Percentiles rank a stretch among this genome's conserved stretches.
phyloP scores from a whole-genome alignment of 2,797 vertebrate species.

The Acipenser oxyrinchus region DNA sequence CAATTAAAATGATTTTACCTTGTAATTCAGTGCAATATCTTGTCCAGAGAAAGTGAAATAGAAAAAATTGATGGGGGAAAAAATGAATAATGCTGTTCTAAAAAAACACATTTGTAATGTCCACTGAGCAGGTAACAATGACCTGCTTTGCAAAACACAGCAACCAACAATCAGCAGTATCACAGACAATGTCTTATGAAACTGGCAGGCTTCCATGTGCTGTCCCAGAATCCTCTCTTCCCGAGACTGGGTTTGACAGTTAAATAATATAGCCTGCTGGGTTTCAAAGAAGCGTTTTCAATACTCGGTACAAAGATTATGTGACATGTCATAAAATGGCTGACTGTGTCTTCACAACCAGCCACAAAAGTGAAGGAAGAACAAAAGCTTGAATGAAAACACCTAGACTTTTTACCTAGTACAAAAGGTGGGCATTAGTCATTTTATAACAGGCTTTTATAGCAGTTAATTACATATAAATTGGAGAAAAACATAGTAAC shows the following conservation, averaged over 20 bases:
- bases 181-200: conserved; percentile 7
- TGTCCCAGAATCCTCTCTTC: conserved; percentile 44
- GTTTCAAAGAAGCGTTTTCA: conserved; percentile 49
- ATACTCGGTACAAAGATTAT: conserved; percentile 42
- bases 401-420: conserved; percentile 63
- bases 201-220: conserved; percentile 38
- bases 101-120: neutral
- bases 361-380: conserved; percentile 60
- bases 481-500: too few species aligned
- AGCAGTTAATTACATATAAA: too few species aligned
- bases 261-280: conserved; percentile 53
- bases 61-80: neutral
- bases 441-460: too few species aligned
- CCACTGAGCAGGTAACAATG: neutral
- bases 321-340: conserved; percentile 55
- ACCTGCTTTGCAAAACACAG: neutral
- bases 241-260: conserved; percentile 46
- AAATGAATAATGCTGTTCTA: neutral
- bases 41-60: too few species aligned
- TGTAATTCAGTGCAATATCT: too few species aligned
- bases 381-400: conserved; percentile 68
- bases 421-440: conserved; percentile 59
- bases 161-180: conserved; percentile 2
- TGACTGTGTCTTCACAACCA: conserved; percentile 59
- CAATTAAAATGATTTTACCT: too few species aligned